Base-by-base conservation (phyloP, 2,113 vertebrate species). In the Tyto alba region DNA sequence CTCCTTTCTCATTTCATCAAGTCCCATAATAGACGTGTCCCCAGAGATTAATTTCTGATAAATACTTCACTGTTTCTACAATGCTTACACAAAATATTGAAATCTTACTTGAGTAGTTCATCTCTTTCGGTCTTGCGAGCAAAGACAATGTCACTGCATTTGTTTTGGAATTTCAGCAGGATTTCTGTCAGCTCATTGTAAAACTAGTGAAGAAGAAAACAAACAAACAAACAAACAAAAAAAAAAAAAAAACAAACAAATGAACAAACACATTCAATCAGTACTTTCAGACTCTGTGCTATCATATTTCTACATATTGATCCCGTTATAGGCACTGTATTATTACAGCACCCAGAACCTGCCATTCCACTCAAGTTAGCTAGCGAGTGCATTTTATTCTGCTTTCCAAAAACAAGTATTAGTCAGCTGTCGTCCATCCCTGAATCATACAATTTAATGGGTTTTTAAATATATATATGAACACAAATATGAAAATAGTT, bases 91-190 rank as follows among this genome's bases (percentile, higher is more conserved):
- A 88, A 47, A 89, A 63, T 2, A 84, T 0, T 36, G 32, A 81
- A 40, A 34, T 96, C 99, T 97, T 98, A 99, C 99, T 99, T 99
- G 74, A 99, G 98, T 48, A 99, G 99, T 94, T 99, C 99, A 87
- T 99, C 99, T 85, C 99, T 98, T 87, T 99, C 99, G 2, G 99
- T 99, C 95, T 99, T 99, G 84, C 99, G 99, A 81, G 99, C 99
- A 85, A 99, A 99, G 75, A 99, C 99, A 63, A 99, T 99, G 97
- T 99, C 99, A 86, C 99, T 99, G 98, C 99, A 99, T 94, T 99
- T 99, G 97, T 99, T 99, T 97, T 99, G 99, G 98, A 99, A 99
- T 95, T 99, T 99, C 63, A 99, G 97, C 90, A 99, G 97, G 93
- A 99, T 98, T 98, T 99, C 99, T 41, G 99, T 99, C 96, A 99